Conservation (phyloP, 2,113 vertebrate genomes). For the Limnothrissa miodon region DNA sequence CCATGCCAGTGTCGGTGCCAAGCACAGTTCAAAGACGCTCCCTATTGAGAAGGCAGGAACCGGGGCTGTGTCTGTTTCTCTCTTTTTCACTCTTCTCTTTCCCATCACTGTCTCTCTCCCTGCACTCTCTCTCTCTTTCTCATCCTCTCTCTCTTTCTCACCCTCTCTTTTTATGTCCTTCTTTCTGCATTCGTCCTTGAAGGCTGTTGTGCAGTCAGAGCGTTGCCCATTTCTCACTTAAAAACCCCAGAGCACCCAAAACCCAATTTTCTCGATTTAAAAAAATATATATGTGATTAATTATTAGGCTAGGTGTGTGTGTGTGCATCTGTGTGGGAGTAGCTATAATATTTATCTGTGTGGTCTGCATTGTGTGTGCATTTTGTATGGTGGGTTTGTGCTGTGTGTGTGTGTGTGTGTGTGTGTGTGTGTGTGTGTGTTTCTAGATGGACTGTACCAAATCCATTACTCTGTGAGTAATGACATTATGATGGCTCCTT, state of each 20-base stretch:
- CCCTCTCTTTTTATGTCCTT: not conserved
- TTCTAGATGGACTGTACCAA: not conserved
- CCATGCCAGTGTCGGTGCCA: slow-evolving; percentile 34
- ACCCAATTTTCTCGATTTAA: too few relatives aligned
- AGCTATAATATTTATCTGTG: not conserved
- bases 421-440: slow-evolving; percentile 6
- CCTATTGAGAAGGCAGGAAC: slow-evolving; percentile 7
- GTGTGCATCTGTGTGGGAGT: not conserved
- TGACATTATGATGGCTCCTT: not conserved
- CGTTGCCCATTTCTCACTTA: not conserved
- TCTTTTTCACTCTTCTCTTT: not conserved
- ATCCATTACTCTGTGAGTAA: slow-evolving; percentile 8
- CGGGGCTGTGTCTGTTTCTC: not conserved
- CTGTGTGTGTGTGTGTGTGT: not conserved
- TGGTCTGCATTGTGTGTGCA: slow-evolving; percentile 22
- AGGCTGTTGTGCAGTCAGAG: slow-evolving; percentile 6
- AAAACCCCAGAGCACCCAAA: not conserved
- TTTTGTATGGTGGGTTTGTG: too few relatives aligned
- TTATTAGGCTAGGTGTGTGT: not conserved
- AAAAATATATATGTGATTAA: too few relatives aligned
- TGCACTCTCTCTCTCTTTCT: not conserved
- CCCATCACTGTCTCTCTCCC: not conserved
- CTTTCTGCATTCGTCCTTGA: slow-evolving; percentile 24
- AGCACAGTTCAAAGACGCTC: slow-evolving; percentile 43
- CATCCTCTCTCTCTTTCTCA: not conserved